These are phyloP conservation scores for Strix occidentalis DNA, from an alignment of 2,797 vertebrate species.

Conservation along the genomic window DNA sequence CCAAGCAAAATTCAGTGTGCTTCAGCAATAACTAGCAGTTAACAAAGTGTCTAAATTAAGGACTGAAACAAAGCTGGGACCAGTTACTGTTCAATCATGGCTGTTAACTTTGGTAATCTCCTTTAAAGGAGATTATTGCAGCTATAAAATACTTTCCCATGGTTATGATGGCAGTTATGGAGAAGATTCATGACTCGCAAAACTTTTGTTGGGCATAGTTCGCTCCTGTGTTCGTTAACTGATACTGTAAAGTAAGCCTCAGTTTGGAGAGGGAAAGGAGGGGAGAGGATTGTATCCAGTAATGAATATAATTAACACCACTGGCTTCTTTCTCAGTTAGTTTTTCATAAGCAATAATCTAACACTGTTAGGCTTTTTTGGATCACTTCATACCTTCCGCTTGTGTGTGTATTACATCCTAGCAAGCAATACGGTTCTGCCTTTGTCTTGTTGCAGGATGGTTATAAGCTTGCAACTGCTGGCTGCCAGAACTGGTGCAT, in stretches of 20 bases:
- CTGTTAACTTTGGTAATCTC: slow-evolving; percentile 6
- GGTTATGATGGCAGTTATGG: not conserved
- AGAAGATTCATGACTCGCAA: not conserved
- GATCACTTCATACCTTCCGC: not conserved
- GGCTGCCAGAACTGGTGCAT: not conserved
- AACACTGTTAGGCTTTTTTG: not conserved
- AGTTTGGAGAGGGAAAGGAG: not conserved
- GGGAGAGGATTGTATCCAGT: not conserved
- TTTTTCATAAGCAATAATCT: not conserved
- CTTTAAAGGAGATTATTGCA: slow-evolving; percentile 2
- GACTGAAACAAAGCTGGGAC: not conserved
- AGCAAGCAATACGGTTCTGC: rapidly evolving
- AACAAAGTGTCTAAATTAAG: slow-evolving; percentile 23
- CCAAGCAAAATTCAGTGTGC: not conserved
- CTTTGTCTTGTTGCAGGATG: not conserved
- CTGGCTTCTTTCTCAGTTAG: not conserved
- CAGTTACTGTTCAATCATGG: not conserved
- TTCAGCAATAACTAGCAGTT: slow-evolving; percentile 14
- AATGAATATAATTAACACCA: not conserved
- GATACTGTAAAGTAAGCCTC: not conserved
- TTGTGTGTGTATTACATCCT: not conserved
- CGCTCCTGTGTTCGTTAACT: not conserved
- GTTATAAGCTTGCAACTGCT: not conserved
- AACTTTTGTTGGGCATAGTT: not conserved
- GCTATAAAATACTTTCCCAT: not conserved